Conservation (phyloP, 2,113 vertebrate species). For the Ceuthmochares aereus region DNA sequence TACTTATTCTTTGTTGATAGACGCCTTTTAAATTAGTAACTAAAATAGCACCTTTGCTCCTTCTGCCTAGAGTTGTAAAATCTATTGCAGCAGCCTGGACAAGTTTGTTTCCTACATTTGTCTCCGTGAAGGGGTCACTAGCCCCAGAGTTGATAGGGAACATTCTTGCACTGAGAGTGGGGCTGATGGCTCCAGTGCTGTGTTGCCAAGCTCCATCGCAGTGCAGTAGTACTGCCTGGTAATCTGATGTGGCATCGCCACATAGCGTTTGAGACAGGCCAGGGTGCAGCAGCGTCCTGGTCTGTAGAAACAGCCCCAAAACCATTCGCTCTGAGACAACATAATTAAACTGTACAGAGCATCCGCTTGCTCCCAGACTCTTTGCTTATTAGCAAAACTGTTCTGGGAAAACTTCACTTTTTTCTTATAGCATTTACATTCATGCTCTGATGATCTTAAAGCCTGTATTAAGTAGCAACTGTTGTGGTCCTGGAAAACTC, state of each 20-base stretch:
- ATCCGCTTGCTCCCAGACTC: background rate
- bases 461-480: background rate
- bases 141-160: background rate
- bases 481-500: background rate
- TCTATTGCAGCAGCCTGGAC: background rate
- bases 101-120: background rate
- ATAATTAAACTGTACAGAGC: background rate
- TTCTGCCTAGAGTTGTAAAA: background rate
- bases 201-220: rapidly evolving
- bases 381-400: background rate
- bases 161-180: background rate
- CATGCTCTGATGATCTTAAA: background rate
- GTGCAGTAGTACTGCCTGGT: background rate
- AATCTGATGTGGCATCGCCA: background rate
- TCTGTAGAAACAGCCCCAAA: background rate
- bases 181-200: rapidly evolving
- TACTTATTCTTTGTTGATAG: background rate
- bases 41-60: background rate
- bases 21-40: background rate
- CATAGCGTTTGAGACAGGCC: rapidly evolving
- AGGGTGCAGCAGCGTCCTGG: background rate
- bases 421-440: background rate
- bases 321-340: rapidly evolving
- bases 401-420: background rate
- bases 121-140: background rate